Evolutionary conservation across 2,888 invertebrate species (phyloP).

Genomic region (Melipona beecheii): DNA sequence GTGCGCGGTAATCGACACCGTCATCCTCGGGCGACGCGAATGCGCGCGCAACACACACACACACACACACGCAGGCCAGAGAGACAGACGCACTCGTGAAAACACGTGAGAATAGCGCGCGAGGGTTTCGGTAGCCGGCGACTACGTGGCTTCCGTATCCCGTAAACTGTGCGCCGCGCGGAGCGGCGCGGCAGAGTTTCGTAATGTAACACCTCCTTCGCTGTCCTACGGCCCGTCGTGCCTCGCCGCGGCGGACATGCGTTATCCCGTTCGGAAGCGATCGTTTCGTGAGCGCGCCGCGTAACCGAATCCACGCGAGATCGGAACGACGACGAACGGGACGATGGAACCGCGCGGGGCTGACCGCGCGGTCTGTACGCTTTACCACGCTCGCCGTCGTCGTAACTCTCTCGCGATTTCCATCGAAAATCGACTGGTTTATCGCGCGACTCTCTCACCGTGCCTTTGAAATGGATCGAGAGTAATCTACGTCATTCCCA

Average conservation of each 20-base stretch:
- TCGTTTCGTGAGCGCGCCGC: slow-evolving; percentile 20
- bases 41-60: too few species aligned
- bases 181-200: slow-evolving; percentile 42
- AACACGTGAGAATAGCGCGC: slow-evolving; percentile 51
- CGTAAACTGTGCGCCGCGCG: slow-evolving; percentile 62
- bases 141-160: slow-evolving; percentile 70
- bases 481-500: neutral
- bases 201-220: slow-evolving; percentile 70
- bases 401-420: slow-evolving; percentile 8
- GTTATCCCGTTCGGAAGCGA: slow-evolving; percentile 61
- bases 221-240: slow-evolving; percentile 49
- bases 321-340: slow-evolving; percentile 49
- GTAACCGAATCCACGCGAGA: slow-evolving; percentile 69
- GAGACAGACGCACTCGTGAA: too few species aligned
- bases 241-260: slow-evolving; percentile 55
- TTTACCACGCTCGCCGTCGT: slow-evolving; percentile 38
- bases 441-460: neutral
- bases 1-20: slow-evolving; percentile 68
- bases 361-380: slow-evolving; percentile 19
- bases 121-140: slow-evolving; percentile 72
- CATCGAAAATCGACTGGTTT: neutral
- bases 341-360: slow-evolving; percentile 45
- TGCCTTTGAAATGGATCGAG: neutral
- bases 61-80: neutral
- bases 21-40: neutral